Base-by-base conservation (phyloP, 2,113 vertebrate genomes). In the Sinocyclocheilus grahami region DNA sequence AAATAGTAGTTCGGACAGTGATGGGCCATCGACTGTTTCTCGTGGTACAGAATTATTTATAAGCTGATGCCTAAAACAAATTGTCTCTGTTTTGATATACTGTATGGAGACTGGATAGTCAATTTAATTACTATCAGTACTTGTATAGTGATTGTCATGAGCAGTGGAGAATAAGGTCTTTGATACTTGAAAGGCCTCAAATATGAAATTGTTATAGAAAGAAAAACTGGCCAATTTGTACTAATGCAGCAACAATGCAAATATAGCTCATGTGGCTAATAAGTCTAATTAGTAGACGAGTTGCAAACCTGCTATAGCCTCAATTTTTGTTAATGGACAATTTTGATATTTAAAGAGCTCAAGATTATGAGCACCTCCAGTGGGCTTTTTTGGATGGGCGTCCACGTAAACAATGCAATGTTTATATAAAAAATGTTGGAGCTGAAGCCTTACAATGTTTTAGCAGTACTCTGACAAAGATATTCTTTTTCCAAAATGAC, bases 211-310 rank as follows among this genome's bases (percentile, higher is more conserved):
- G 12, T 39, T 5, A 5, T 18, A 5, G 58, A 65, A n/a, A 39
- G 46, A 48, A 48, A 48, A 12, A 48, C 53, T 82, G 14, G 48
- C 81, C 48, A 53, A 58, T 72, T 14, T 83, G 63, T 83, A n/a
- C 51, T 53, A 33, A 30, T 82, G 80, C 80, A 69, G n/a, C 39
- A 82, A 69, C 80, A 82, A 82, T 82, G 80, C 80, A 82, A 82
- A 82, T 5, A 48, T 14, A 82, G 39, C 79, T 27, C 16, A 51
- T 67, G 37, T 39, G 9, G 78, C 51, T 58, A 58, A 53, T 53
- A 4, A 53, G 3, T 53, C 12, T 5, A 53, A 53, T 53, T 53
- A 53, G 12, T 53, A 13, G 4, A 53, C 4, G 1, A 48, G 10
- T 48, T 48, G 48, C 48, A 48, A 48, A 48, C 48, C 10, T 48